Conservation (phyloP, 2,797 vertebrate species). For the Sebastes itinus region DNA sequence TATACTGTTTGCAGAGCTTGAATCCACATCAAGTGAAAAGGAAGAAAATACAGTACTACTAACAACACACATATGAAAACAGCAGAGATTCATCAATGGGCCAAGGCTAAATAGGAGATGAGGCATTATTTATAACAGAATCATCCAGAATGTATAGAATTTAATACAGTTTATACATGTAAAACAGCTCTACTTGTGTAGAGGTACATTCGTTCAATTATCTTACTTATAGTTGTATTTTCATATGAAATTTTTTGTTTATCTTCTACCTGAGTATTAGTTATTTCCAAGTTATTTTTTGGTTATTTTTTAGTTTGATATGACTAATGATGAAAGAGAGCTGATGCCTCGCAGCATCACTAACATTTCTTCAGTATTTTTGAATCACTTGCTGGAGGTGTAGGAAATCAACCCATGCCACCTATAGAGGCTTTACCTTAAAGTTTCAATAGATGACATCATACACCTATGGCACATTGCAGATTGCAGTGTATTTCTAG, state of each 20-base stretch:
- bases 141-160: not conserved
- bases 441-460: constrained; percentile 5
- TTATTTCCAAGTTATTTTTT: too few relatives aligned
- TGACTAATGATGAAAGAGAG: not conserved
- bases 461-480: not conserved
- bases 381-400: not conserved
- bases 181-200: not conserved
- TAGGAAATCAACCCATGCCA: not conserved
- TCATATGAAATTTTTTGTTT: too few relatives aligned
- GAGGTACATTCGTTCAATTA: not conserved
- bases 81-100: not conserved
- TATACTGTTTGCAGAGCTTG: not conserved
- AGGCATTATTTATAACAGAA: not conserved
- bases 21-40: not conserved
- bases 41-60: not conserved
- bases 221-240: not conserved
- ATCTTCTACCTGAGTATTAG: too few relatives aligned
- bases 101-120: not conserved
- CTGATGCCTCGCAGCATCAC: not conserved
- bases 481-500: constrained; percentile 30
- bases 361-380: not conserved
- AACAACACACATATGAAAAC: not conserved
- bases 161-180: not conserved
- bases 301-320: not conserved
- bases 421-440: not conserved